Percentiles rank a stretch among this genome's conserved stretches.
phyloP scores from a whole-genome alignment of 2,888 invertebrate genomes.

The Lasioglossum vierecki region DNA sequence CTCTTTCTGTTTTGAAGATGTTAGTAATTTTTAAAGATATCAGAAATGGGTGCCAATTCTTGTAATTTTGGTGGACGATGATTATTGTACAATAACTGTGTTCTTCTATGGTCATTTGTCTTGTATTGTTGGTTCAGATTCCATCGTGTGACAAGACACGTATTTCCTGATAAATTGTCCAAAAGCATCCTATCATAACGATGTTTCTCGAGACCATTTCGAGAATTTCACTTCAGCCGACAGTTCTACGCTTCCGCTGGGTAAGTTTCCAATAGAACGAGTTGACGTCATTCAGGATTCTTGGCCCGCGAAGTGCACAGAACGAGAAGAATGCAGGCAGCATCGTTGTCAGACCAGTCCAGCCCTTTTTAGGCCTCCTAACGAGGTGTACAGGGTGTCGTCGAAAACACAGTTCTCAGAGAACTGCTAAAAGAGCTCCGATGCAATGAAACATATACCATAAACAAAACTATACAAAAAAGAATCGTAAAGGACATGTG shows the following conservation, averaged over 20 bases:
- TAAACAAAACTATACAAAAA: background rate
- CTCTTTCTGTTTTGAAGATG: background rate
- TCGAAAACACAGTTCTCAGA: background rate
- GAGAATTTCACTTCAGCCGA: conserved; percentile 17
- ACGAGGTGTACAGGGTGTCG: conserved; percentile 42
- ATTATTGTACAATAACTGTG: background rate
- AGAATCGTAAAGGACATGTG: background rate
- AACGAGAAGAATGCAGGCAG: conserved; percentile 33
- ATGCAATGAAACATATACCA: background rate
- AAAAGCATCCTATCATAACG: background rate
- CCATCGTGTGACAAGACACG: background rate
- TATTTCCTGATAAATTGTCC: conserved; percentile 2
- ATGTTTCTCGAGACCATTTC: background rate
- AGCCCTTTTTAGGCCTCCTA: conserved; percentile 36
- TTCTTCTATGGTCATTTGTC: background rate
- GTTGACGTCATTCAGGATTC: background rate
- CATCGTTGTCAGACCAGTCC: conserved; percentile 25
- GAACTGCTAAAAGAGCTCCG: background rate
- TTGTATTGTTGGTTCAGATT: background rate
- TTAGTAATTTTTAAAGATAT: too few species aligned
- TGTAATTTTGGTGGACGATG: background rate
- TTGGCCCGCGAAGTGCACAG: background rate
- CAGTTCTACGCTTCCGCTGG: conserved; percentile 6
- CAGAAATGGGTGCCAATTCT: background rate
- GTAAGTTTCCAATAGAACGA: conserved; percentile 20